Evolutionary conservation across 2,113 vertebrate species (phyloP).

Genomic region (Leiothrix lutea): DNA sequence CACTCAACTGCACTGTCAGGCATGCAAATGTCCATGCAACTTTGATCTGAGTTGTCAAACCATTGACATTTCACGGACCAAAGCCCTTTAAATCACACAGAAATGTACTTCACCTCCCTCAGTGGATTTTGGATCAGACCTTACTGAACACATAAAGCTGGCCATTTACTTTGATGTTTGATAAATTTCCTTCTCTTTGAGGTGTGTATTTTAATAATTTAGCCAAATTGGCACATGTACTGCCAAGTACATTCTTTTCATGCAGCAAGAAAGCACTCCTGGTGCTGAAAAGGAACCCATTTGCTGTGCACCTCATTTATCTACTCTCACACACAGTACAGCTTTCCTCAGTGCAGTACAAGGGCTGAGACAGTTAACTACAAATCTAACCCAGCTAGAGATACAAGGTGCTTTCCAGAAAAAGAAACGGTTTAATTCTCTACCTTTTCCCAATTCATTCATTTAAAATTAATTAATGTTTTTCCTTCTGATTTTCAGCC

Average conservation of each 20-base stretch:
- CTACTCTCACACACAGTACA: neutral
- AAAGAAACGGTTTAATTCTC: neutral
- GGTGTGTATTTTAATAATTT: conserved; percentile 3
- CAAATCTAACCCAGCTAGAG: neutral
- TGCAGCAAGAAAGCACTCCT: neutral
- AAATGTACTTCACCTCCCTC: neutral
- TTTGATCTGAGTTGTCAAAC: neutral
- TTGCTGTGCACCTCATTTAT: conserved; percentile 4
- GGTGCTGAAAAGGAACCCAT: neutral
- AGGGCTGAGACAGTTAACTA: neutral
- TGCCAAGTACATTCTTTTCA: neutral
- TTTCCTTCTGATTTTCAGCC: neutral
- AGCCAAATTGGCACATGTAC: neutral
- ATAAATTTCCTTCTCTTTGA: neutral
- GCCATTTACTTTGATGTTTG: neutral
- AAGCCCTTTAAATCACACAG: neutral
- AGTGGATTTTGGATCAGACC: neutral
- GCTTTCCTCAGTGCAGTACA: neutral
- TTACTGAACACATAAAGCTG: neutral
- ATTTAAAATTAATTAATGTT: neutral
- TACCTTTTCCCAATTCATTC: neutral
- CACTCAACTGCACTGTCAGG: neutral
- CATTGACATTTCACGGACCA: neutral
- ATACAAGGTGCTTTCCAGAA: neutral
- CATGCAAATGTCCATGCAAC: neutral